These are phyloP conservation scores for Lytechinus variegatus DNA, from an alignment of 35 echinoderm and acorn worm genomes.

Conservation along the genomic window DNA sequence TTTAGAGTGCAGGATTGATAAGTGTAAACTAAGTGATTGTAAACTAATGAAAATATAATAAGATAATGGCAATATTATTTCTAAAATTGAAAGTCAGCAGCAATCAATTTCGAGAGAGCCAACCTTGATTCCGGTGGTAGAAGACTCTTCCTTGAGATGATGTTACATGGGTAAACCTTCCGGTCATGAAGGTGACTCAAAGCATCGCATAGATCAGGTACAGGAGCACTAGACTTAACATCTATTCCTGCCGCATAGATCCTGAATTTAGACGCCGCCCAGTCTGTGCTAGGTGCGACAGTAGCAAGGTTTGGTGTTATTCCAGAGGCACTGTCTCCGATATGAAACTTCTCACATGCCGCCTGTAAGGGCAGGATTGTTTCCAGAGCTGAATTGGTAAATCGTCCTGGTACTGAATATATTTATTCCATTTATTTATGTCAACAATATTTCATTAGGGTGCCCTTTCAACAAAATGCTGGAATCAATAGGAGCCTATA, in stretches of 20 bases:
- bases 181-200: conserved; percentile 73
- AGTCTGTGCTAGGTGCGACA: conserved; percentile 49
- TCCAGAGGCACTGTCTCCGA: conserved; percentile 76
- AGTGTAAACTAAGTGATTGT: no score
- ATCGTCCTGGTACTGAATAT: no score
- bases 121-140: conserved; percentile 82
- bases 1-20: no score
- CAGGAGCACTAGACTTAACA: conserved; percentile 43
- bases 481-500: no score
- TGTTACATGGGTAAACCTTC: conserved; percentile 70
- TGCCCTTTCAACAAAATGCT: no score
- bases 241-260: conserved; percentile 52
- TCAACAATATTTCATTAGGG: no score
- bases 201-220: conserved; percentile 63
- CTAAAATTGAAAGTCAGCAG: no score
- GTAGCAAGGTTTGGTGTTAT: conserved; percentile 56
- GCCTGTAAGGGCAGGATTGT: conserved; percentile 9
- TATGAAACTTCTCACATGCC: conserved; percentile 87
- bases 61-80: no score
- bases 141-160: conserved; percentile 76
- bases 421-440: no score
- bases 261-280: conserved; percentile 69
- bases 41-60: no score
- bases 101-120: neutral
- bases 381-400: no score